Evolutionary conservation across 1,140 invertebrate genomes (phyloP), one percentile per base, ranked within the genome.

Genomic region (Drosophila baimaii): DNA sequence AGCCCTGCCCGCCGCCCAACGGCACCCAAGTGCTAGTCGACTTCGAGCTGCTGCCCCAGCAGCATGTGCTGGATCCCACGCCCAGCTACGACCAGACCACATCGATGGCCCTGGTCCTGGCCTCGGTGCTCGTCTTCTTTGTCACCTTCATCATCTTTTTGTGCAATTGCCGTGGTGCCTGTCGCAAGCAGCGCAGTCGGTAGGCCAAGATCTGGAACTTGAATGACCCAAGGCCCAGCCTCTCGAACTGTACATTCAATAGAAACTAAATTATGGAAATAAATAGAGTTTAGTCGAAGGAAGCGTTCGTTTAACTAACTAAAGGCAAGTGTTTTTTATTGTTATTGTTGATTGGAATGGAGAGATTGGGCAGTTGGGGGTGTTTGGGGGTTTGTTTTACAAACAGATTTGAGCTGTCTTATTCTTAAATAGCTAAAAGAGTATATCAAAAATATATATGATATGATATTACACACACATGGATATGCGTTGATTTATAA

Each of bases 1-100:
- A 95, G 19, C 94, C 95, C 4, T 97, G 96, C 88, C 95, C 96
- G 13, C 93, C 94, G 5, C 95, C 95, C 1, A 96, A 96, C 80
- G 96, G 96, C n/a, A 94, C 94, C 5, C 94, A 96, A 83, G 94
- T 96, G 15, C 92, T 97, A 33, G 91, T 92, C 27, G 95, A 94
- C 86, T 94, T 92, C 81, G 94, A 93, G 43, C 93, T 94, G 74
- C 81, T 94, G 29, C 91, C 90, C 75, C 37, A 91, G 92, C 61
- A 90, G 91, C 79, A 91, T 92, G 55, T 94, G 47, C 78, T 92
- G n/a, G 91, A 92, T 77, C 75, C 91, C 25, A 77, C 81, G 25
- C 31, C 37, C 23, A 86, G 92, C 73, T 93, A 92, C 25, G 94
- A 94, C 56, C 93, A 94, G 33, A 94, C 93, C 70, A 93, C 93